Percentiles rank a stretch among this genome's conserved stretches.
Evolutionary conservation across 2,888 invertebrate genomes (phyloP).

Genomic region (Drosophila pseudotakahashii): DNA sequence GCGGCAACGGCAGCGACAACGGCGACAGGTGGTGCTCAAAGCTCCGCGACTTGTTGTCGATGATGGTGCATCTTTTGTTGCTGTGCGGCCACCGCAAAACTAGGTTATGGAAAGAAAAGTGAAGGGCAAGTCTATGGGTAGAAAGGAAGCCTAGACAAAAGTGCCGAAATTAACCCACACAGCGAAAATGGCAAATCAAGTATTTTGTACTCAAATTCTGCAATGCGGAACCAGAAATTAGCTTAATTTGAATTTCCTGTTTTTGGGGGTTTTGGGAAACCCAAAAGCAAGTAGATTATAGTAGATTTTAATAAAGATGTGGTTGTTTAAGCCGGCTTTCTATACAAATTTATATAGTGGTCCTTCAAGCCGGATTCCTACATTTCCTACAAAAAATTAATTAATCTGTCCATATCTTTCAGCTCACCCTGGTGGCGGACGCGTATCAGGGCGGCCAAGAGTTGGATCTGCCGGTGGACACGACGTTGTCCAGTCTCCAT

Average conservation of each 20-base stretch:
- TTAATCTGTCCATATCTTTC: constrained; percentile 3
- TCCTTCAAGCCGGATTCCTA: not conserved
- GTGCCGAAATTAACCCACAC: constrained; percentile 27
- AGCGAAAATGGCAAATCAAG: constrained; percentile 19
- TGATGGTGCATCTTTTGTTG: constrained; percentile 76
- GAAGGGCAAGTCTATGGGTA: constrained; percentile 75
- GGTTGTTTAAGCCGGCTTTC: not conserved
- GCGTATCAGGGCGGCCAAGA: constrained; percentile 81
- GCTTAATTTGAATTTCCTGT: constrained; percentile 1
- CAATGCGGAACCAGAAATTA: constrained; percentile 10
- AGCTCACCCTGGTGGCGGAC: constrained; percentile 82
- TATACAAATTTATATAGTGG: not conserved
- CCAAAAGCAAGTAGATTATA: not conserved
- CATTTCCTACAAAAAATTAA: not conserved
- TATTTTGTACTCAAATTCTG: constrained; percentile 29
- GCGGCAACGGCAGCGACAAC: constrained; percentile 22
- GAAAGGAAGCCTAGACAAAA: constrained; percentile 68
- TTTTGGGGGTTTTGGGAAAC: not conserved
- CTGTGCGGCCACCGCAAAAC: constrained; percentile 60
- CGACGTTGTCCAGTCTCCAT: constrained; percentile 83
- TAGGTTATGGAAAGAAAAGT: constrained; percentile 80
- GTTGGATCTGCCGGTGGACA: constrained; percentile 82
- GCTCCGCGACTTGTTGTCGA: constrained; percentile 61
- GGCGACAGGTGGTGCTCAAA: constrained; percentile 66
- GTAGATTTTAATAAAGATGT: not conserved